Base-by-base conservation (phyloP, 2,888 invertebrate species). In the Sarcophaga subvicina region DNA sequence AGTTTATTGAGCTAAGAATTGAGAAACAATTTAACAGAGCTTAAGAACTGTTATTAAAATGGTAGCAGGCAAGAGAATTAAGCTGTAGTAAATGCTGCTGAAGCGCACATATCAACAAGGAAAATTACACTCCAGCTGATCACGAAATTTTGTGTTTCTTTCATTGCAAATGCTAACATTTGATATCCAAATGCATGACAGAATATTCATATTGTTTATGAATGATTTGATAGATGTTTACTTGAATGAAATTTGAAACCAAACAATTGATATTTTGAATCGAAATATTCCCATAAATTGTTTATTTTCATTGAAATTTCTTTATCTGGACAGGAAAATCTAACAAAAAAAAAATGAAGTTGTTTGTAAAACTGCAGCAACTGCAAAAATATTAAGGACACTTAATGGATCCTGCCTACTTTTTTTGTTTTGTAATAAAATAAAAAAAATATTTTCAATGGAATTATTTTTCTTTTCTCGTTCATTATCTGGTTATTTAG, bases 251-350 rank as follows among this genome's bases (percentile, higher is more conserved):
- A 67, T 27, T 70, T 45, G 45, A 76, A 12, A n/a, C n/a, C n/a
- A 10, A 14, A 47, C 63, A 77, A 82, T 76, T 76, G 59, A 64
- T 77, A 22, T 76, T 82, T 76, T 64, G 25, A 54, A 73, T 47
- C 10, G 2, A 20, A 73, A 71, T 73, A 17, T 84, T 64, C 59
- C 67, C 25, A 80, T 85, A 67, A 85, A 45, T 85, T 69, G 63
- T 85, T 78, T 64, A 73, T 85, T 77, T 85, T 17, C n/a, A 17
- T 49, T 67, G 8, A 75, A 81, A 81, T 54, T 83, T 67, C 76
- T 12, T 86, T 86, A 86, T 86, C 83, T 80, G 49, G 25, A 69
- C 47, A 54, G 62, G 25, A 80, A 72, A 77, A 86, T 86, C 80
- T 83, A 1, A 8, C 8, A 66, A 66, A 27, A 25, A 5, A 22